Base-by-base conservation (phyloP, 2,113 vertebrate genomes). In the Eurystomus gularis region DNA sequence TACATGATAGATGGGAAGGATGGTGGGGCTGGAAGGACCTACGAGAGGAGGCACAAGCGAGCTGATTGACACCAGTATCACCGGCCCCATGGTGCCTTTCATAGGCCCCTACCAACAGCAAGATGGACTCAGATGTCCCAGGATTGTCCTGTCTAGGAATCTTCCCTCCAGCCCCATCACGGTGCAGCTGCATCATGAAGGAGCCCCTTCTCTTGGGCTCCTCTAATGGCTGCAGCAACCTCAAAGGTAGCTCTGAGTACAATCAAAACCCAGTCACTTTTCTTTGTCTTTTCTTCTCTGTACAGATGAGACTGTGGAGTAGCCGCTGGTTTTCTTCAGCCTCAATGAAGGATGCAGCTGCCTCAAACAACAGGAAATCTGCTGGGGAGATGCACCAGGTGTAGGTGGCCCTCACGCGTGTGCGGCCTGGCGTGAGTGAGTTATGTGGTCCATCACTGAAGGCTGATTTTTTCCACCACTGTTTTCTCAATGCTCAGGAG, bases 51-150 rank as follows among this genome's bases (percentile, higher is more conserved):
- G 39, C 10, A 29, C 33, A 35, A 66, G 15, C 23, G 18, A 65
- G 24, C 19, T 72, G n/a, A 25, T 6, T n/a, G n/a, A n/a, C n/a
- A 37, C 37, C 7, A 20, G 9, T n/a, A 35, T 21, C 64, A 29
- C 7, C 33, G 29, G 23, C 18, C 23, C 24, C 2, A 1, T 0
- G 1, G 37, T 48, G 54, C 31, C 14, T 21, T 21, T 42, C 37
- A 51, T 9, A n/a, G 42, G 29, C 9, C 54, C 44, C 35, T 58
- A 52, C 8, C 29, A 72, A 51, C 29, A 13, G 57, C 46, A n/a
- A 51, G 35, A 40, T 14, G 44, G 35, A 17, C 5, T n/a, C n/a
- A n/a, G n/a, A n/a, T n/a, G n/a, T n/a, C n/a, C n/a, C n/a, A n/a
- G n/a, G n/a, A n/a, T n/a, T n/a, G n/a, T n/a, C n/a, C n/a, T n/a